phyloP scores from a whole-genome alignment of 2,113 vertebrate genomes.

The Pseudorhombus dupliciocellatus region DNA sequence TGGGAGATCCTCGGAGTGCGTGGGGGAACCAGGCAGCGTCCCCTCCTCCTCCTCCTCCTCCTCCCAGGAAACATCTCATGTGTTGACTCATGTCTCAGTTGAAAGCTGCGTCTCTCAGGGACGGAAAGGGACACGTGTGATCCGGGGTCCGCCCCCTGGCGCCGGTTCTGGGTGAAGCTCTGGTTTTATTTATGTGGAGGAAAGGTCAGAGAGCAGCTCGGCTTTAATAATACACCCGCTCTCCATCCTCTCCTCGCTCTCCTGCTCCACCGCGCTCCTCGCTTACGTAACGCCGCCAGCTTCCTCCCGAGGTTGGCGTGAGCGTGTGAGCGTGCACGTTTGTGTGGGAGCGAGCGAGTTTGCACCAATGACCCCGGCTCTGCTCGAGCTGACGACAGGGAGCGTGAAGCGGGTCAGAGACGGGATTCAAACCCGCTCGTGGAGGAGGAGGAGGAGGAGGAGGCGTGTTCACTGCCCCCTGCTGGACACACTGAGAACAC shows the following conservation, averaged over 20 bases:
- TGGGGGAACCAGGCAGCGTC: constrained; percentile 18
- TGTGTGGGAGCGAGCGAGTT: constrained; percentile 19
- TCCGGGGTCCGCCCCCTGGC: too few relatives aligned
- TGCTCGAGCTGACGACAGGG: not conserved
- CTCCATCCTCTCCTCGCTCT: constrained; percentile 4
- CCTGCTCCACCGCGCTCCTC: too few relatives aligned
- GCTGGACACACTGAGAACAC: constrained; percentile 18
- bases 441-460: not conserved
- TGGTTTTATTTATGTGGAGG: constrained; percentile 36
- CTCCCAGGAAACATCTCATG: constrained; percentile 17
- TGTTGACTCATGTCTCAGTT: constrained; percentile 9
- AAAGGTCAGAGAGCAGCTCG: constrained; percentile 21
- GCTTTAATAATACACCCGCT: constrained; percentile 47
- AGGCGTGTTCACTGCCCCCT: constrained; percentile 37
- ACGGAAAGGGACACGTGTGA: too few relatives aligned
- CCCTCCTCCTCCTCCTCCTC: constrained; percentile 14
- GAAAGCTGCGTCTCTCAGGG: not conserved
- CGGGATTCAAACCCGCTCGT: not conserved
- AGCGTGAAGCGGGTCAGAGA: constrained; percentile 47
- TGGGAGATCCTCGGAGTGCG: constrained; percentile 43
- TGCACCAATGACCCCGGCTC: not conserved
- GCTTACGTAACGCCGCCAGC: constrained; percentile 57
- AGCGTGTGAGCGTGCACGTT: not conserved
- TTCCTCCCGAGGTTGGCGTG: constrained; percentile 42
- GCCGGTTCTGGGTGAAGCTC: not conserved